Evolutionary conservation across 2,888 invertebrate genomes (phyloP), one percentile per base, ranked within the genome.

Genomic region (Himalopsyche kuldschensis): DNA sequence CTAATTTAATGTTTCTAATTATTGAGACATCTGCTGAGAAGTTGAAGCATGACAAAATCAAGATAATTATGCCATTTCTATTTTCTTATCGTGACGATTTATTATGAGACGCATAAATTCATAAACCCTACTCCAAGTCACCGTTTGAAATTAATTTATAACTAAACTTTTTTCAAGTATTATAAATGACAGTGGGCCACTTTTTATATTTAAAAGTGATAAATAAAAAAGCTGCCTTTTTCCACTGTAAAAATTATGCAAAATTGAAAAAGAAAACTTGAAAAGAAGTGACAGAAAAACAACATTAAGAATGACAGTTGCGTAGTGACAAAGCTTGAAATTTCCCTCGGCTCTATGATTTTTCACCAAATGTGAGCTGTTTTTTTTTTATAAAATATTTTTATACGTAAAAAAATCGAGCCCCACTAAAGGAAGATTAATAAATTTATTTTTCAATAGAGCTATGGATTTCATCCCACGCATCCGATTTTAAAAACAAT

Each of bases 291-390:
- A 80, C 80, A 80, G 75, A 30, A 41, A 80, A 80, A 80, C 27
- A 46, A 35, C 80, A 80, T 80, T 80, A 80, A 47, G 75, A 41
- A 48, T 75, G 75, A 80, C 80, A 80, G 46, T 80, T 80, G 80
- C 75, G 80, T 75, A 47, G 46, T 31, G 48, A 46, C 78, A 79
- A 79, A 48, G 47, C 75, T 75, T 80, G 75, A 81, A 81, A 77
- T 77, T 77, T 76, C 77, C 81, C 75, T 77, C 76, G 55, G 55
- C 55, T 55, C 55, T 55, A 55, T 20, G 55, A 55, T 55, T 55
- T 24, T 24, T 55, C n/a, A n/a, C 24, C 4, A 24, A 55, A 20
- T 24, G 55, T 55, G 55, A 55, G 55, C 55, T 55, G 24, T 55
- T 20, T 8, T 20, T 20, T 48, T 48, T 35, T 4, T 10, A 35